phyloP scores from a whole-genome alignment of 2,888 invertebrate species.

The Pheosia tremula region DNA sequence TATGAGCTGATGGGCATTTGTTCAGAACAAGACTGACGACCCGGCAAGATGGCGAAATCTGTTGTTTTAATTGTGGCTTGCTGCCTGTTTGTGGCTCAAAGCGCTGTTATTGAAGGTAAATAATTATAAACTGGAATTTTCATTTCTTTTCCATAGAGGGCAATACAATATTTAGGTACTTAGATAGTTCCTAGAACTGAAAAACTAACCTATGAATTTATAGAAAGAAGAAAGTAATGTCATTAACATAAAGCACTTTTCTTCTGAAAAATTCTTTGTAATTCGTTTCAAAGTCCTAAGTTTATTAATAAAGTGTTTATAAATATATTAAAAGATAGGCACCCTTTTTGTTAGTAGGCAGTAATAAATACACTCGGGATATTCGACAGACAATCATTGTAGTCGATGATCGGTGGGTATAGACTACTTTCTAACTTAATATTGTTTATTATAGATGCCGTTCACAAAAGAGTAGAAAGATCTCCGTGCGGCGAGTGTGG shows the following conservation, averaged over 20 bases:
- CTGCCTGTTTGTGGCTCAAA: constrained; percentile 40
- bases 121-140: background rate
- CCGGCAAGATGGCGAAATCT: constrained; percentile 40
- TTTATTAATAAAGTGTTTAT: no score
- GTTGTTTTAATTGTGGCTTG: constrained; percentile 40
- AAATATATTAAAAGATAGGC: no score
- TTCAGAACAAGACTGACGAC: constrained; percentile 47
- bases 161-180: no score
- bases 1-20: constrained; percentile 18
- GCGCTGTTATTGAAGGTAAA: constrained; percentile 44
- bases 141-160: no score
- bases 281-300: no score
- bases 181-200: no score
- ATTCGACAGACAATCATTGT: background rate
- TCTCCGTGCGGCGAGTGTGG: constrained; percentile 31
- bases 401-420: background rate
- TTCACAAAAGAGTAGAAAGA: constrained; percentile 27
- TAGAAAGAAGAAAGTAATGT: no score
- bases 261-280: no score
- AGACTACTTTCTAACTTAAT: background rate
- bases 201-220: no score
- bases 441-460: constrained; percentile 15
- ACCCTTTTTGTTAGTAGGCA: no score
- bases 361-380: no score
- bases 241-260: no score